Base-by-base conservation (phyloP, 1,140 invertebrate species). In the Eufriesea mexicana region DNA sequence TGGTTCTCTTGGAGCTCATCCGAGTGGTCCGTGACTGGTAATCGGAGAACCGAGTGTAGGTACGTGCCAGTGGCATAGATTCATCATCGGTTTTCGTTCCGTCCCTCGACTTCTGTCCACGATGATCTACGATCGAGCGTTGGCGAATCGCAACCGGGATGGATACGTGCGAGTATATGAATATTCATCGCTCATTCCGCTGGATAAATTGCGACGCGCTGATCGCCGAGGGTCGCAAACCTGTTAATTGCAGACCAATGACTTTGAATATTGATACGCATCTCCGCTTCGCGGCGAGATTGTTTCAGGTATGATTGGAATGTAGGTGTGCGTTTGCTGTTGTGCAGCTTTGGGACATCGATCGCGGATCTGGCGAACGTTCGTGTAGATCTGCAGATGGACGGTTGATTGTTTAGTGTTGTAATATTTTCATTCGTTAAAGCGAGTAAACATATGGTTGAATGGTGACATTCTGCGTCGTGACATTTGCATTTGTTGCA, bases 51-150 rank as follows among this genome's bases (percentile, higher is more conserved):
- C 23, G 75, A 28, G 18, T 28, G 14, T 45, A 25, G 14, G 45
- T n/a, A 25, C 49, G 14, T 28, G 64, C n/a, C 49, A n/a, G 9
- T 54, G 47, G 35, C 64, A 68, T 28, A 57, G 47, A 80, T 62
- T 66, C 62, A 76, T 73, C 72, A 84, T 72, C 76, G 54, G 49
- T 47, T 55, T 49, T 61, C 57, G 76, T 76, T 57, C 61, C 81
- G 67, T 62, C 74, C 55, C 74, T 61, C 42, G 47, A 61, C 71
- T 72, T 57, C 72, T 59, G 64, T 42, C 16, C 59, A 49, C 42
- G 67, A 87, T 87, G 81, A 87, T 84, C 83, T 86, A 87, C 51
- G 86, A 28, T 62, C 64, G 35, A 61, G 62, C 55, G 47, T 87
- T 83, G 71, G 80, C 80, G 83, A 66, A 84, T 84, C 77, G 61